Base-by-base conservation (phyloP, 2,888 invertebrate genomes). In the Aricia artaxerxes region DNA sequence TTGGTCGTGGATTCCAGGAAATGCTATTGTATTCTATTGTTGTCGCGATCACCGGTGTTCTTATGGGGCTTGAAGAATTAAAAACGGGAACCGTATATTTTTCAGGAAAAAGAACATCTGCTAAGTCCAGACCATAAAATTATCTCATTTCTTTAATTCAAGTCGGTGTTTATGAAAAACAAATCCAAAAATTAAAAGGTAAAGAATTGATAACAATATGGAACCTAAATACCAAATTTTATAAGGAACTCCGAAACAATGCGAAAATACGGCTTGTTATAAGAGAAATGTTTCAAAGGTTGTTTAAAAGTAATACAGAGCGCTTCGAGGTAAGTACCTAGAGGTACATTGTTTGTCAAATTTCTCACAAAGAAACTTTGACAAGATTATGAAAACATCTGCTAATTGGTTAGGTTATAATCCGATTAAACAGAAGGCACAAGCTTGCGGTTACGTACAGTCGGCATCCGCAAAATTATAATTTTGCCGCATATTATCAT, bases 351-450 rank as follows among this genome's bases (percentile, higher is more conserved):
- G 75, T 79, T 79, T 60, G 75, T 13, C 69, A 72, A 73, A 79
- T 75, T 79, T 79, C 60, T 49, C 44, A 78, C 75, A 60, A 75
- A 76, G 73, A 75, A 79, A 75, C 61, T 79, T 79, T 49, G 75
- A 75, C 75, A 61, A 79, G 49, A 57, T 79, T 79, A 78, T 49
- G 7, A 49, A 16, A 75, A 73, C 78, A 78, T 73, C 61, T 64
- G 64, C 75, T 79, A 79, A 79, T 79, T 75, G 79, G 79, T 61
- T 60, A 73, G 73, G 61, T 61, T 31, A 61, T 79, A 79, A 79
- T 79, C 75, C 60, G 49, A 75, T 79, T 79, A 75, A 49, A 64
- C 9, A 31, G 75, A 78, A 75, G 16, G 61, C 24, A 57, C 38
- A 75, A 75, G 44, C 44, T 64, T 64, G 31, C 61, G 24, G 60